phyloP scores from a whole-genome alignment of 2,797 vertebrate species.

The Lophura swinhoii region DNA sequence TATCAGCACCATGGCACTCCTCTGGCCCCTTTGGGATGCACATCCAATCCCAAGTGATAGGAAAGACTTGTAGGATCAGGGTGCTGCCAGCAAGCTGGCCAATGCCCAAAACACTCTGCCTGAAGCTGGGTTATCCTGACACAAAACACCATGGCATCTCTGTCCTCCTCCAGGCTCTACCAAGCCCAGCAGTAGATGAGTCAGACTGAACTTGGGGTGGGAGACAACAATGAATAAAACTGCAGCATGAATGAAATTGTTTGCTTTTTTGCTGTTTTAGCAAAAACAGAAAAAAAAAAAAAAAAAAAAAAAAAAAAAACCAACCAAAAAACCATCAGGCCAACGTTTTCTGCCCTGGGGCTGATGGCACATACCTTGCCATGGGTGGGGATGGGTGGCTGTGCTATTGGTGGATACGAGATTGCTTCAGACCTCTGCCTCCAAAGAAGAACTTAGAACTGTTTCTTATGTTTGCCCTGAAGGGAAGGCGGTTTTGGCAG shows the following conservation, averaged over 20 bases:
- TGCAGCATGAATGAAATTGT: conserved; percentile 20
- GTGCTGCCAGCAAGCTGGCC: neutral
- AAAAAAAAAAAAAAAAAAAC: too few relatives aligned
- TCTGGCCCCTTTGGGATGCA: neutral
- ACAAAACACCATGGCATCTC: accelerated
- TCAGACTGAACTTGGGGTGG: neutral
- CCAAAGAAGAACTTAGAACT: neutral
- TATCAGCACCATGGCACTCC: too few relatives aligned
- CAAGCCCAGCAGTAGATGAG: neutral
- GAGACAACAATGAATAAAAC: neutral
- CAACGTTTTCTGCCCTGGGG: accelerated
- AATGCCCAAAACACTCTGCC: accelerated
- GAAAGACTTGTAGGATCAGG: neutral
- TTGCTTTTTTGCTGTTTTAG: neutral
- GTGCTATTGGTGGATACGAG: neutral
- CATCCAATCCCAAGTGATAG: neutral
- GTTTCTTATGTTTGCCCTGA: neutral
- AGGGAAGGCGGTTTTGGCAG: neutral
- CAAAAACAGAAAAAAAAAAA: neutral
- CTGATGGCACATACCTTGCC: accelerated
- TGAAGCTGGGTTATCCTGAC: accelerated
- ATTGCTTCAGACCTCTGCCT: neutral
- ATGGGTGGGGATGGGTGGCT: neutral
- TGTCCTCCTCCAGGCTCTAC: accelerated
- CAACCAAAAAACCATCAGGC: neutral